A percentile compares a stretch with the other conserved stretches of the same genome.
These are phyloP conservation scores for Peromyscus polionotus DNA, from an alignment of 2,113 vertebrate genomes.

Conservation along the genomic window DNA sequence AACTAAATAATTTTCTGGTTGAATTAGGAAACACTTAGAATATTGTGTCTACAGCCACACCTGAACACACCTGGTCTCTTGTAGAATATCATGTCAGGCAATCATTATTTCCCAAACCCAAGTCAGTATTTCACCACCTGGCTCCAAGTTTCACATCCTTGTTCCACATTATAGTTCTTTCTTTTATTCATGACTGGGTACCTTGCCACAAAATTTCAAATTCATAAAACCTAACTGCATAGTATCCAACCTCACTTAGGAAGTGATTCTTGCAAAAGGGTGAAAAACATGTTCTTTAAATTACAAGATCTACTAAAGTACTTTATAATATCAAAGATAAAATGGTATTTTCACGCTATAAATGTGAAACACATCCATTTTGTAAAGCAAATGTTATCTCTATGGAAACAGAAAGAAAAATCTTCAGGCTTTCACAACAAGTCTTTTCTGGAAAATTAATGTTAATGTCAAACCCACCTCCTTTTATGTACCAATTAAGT, in stretches of 20 bases:
- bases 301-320: background rate
- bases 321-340: conserved; percentile 2
- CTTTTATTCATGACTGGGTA: background rate
- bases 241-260: background rate
- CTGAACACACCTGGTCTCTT: background rate
- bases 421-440: background rate
- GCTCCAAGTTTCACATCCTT: background rate
- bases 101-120: background rate
- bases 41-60: background rate
- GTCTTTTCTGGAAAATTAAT: conserved; percentile 1
- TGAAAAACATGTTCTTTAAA: background rate
- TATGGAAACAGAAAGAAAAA: background rate
- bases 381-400: background rate
- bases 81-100: background rate
- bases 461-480: conserved; percentile 3
- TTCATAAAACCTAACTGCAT: background rate
- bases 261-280: background rate
- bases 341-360: background rate
- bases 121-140: background rate
- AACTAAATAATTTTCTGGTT: background rate
- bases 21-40: background rate
- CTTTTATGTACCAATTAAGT: background rate
- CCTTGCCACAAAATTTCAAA: background rate
- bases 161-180: background rate
- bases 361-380: background rate